Evolutionary conservation across 2,888 invertebrate species (phyloP).

Genomic region (Eupithecia subfuscata): DNA sequence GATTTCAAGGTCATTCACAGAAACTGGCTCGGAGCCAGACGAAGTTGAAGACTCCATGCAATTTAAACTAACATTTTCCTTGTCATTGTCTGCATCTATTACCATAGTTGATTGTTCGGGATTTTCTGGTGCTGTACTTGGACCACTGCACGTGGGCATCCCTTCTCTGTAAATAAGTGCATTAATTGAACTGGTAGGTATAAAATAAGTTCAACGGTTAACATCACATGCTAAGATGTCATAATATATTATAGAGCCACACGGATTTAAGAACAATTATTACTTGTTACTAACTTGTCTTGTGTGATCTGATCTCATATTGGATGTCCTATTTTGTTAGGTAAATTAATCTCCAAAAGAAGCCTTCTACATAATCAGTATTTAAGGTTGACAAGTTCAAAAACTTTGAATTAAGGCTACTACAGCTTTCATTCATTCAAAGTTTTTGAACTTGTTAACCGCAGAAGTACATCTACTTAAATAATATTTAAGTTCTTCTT

Average conservation of each 20-base stretch:
- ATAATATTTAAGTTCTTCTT: too few relatives aligned
- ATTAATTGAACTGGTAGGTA: not conserved
- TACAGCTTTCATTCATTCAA: too few relatives aligned
- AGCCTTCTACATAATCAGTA: not conserved
- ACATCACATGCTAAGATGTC: too few relatives aligned
- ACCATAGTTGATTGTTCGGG: conserved; percentile 38
- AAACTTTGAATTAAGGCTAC: too few relatives aligned
- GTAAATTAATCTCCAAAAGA: not conserved
- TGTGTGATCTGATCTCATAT: too few relatives aligned
- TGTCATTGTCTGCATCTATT: conserved; percentile 44
- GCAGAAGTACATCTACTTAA: not conserved
- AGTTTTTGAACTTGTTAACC: not conserved
- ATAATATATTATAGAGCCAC: too few relatives aligned
- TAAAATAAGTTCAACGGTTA: not conserved
- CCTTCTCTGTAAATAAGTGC: conserved; percentile 52
- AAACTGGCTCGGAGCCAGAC: conserved; percentile 58
- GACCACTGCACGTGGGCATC: conserved; percentile 55
- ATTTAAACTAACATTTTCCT: conserved; percentile 39
- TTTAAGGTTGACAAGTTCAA: not conserved
- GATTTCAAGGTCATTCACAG: conserved; percentile 56
- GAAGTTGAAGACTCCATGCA: conserved; percentile 57
- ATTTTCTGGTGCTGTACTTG: conserved; percentile 33
- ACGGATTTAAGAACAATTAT: too few relatives aligned
- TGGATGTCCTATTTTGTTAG: too few relatives aligned
- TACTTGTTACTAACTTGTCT: too few relatives aligned